A percentile compares a stretch with the other conserved stretches of the same genome.
Conservation (phyloP, 2,888 invertebrate species). For the Portevinia maculata region DNA sequence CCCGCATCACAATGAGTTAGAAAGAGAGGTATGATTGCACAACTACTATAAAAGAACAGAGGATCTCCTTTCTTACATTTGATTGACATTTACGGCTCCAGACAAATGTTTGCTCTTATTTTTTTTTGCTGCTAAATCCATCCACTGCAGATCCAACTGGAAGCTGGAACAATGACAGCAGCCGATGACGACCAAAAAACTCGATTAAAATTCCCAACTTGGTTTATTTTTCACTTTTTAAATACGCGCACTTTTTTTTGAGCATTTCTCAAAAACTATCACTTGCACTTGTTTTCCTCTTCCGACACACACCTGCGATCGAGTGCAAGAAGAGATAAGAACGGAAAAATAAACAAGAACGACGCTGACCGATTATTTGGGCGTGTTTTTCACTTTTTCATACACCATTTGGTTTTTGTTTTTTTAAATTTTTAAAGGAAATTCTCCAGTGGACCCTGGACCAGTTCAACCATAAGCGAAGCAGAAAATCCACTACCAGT, state of each 20-base stretch:
- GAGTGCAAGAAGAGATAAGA: conserved; percentile 34
- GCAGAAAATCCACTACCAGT: conserved; percentile 26
- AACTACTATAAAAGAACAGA: conserved; percentile 41
- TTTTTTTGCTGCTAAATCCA: conserved; percentile 16
- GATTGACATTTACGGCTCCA: conserved; percentile 65
- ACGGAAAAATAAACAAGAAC: conserved; percentile 16
- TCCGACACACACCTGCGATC: conserved; percentile 21
- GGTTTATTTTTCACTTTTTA: conserved; percentile 1
- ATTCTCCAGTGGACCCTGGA: conserved; percentile 15
- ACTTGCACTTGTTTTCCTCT: conserved; percentile 57
- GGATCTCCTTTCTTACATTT: conserved; percentile 34
- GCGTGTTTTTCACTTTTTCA: conserved; percentile 48
- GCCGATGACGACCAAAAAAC: background rate
- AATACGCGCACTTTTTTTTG: background rate
- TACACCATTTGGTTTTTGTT: conserved; percentile 3
- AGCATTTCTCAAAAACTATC: conserved; percentile 1
- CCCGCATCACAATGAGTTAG: conserved; percentile 6
- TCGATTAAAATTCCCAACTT: conserved; percentile 6
- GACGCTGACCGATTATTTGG: conserved; percentile 22
- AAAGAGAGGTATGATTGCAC: conserved; percentile 62
- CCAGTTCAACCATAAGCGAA: conserved; percentile 41
- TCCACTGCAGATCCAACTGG: conserved; percentile 32
- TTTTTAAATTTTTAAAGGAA: conserved; percentile 8
- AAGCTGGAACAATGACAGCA: conserved; percentile 11
- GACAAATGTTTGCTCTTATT: conserved; percentile 54